phyloP scores from a whole-genome alignment of 2,113 vertebrate genomes.

The Centrocercus urophasianus region DNA sequence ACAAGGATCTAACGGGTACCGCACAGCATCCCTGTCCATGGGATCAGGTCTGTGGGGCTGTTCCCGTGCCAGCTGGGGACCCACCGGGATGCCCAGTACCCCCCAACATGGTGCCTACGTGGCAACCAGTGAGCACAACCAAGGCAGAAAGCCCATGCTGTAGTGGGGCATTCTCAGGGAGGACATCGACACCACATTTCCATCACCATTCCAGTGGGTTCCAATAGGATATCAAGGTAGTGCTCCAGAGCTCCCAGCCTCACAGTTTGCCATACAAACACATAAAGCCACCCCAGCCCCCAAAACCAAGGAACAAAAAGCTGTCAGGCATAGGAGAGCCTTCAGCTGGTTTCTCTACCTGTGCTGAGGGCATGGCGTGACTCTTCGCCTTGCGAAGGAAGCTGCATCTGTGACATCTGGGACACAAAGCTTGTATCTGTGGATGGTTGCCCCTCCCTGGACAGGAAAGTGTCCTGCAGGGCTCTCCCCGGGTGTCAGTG shows the following conservation, averaged over 20 bases:
- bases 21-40: background rate
- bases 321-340: background rate
- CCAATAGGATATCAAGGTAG: background rate
- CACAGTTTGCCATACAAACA: background rate
- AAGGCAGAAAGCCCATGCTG: background rate
- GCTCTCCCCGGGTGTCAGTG: background rate
- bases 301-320: background rate
- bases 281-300: background rate
- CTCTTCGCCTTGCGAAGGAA: background rate
- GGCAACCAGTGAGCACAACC: accelerated
- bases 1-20: accelerated
- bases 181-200: background rate
- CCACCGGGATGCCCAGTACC: accelerated
- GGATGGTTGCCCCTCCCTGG: background rate
- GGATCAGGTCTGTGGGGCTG: background rate
- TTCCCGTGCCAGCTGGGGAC: background rate
- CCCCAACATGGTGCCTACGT: background rate
- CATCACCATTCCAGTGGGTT: background rate
- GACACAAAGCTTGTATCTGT: background rate
- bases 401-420: background rate
- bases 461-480: background rate
- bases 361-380: background rate
- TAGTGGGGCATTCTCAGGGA: background rate
- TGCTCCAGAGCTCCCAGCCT: background rate
- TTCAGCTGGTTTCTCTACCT: constrained; percentile 17